These are phyloP conservation scores for Fringilla coelebs DNA, from an alignment of 2,797 vertebrate species.

Conservation along the genomic window DNA sequence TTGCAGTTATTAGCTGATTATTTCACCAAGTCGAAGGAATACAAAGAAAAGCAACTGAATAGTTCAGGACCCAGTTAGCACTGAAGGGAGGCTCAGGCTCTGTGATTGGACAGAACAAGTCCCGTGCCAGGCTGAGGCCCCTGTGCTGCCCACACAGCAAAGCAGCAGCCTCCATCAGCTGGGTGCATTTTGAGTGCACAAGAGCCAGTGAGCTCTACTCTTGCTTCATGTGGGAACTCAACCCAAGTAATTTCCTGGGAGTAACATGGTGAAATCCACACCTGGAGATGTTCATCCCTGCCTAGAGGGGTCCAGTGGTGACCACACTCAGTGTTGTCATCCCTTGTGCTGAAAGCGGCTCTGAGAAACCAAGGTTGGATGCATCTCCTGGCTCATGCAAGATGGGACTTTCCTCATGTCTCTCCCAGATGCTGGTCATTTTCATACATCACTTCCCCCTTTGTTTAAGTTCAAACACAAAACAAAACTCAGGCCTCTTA, in stretches of 20 bases:
- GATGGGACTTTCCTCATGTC: neutral
- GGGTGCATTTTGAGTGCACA: neutral
- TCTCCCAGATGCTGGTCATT: neutral
- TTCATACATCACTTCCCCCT: too few relatives aligned
- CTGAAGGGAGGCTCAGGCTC: neutral
- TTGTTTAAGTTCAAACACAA: neutral
- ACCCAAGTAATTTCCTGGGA: neutral
- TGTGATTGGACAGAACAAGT: neutral
- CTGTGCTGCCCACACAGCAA: rapidly evolving
- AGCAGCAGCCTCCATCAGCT: neutral
- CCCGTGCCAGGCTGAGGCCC: neutral
- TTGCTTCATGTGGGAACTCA: neutral
- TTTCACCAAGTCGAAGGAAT: neutral
- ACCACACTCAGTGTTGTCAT: neutral
- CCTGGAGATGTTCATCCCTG: neutral
- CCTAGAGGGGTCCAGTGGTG: neutral
- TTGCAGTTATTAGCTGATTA: neutral
- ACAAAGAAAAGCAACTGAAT: neutral
- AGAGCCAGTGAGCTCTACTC: neutral
- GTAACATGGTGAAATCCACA: neutral
- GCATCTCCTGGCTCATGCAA: neutral
- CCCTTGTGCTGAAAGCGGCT: neutral
- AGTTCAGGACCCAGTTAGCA: neutral
- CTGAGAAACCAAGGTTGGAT: neutral
- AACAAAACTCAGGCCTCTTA: neutral